Percentiles rank a stretch among this genome's conserved stretches.
These are phyloP conservation scores for Channa argus DNA, from an alignment of 2,113 vertebrate species.

Conservation along the genomic window DNA sequence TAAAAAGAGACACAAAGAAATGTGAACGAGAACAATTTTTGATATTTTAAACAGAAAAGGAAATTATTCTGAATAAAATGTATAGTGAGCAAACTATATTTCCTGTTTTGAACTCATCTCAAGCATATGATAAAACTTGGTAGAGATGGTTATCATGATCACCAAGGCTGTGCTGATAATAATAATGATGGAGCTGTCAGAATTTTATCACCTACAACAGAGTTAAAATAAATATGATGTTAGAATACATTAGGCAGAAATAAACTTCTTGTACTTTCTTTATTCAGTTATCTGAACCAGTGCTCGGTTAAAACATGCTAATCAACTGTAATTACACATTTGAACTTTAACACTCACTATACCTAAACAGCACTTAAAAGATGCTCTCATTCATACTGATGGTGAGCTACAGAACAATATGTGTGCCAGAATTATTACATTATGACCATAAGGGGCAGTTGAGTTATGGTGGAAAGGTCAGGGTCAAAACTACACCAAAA, in stretches of 20 bases:
- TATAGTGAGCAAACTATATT: neutral
- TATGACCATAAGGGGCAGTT: constrained; percentile 1
- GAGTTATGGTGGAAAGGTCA: neutral
- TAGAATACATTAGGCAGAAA: constrained; percentile 24
- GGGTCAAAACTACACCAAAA: constrained; percentile 2
- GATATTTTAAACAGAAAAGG: neutral
- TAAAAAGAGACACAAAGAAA: too few species aligned
- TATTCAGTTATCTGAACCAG: constrained; percentile 38
- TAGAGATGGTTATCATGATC: neutral
- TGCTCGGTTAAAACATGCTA: too few species aligned
- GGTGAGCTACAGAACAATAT: neutral
- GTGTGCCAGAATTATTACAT: neutral
- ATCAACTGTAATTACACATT: constrained; percentile 35
- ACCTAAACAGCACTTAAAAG: neutral
- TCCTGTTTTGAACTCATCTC: constrained; percentile 2
- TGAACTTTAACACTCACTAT: constrained; percentile 1
- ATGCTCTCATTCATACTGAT: constrained; percentile 15
- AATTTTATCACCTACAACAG: constrained; percentile 18
- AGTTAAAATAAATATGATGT: constrained; percentile 8
- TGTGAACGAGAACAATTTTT: too few species aligned
- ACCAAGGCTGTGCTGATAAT: neutral
- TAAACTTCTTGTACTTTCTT: constrained; percentile 24
- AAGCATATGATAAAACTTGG: neutral
- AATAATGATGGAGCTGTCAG: constrained; percentile 8
- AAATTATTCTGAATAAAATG: constrained; percentile 14